These are phyloP conservation scores for Lemur catta DNA, from an alignment of 2,797 vertebrate genomes.

Conservation along the genomic window DNA sequence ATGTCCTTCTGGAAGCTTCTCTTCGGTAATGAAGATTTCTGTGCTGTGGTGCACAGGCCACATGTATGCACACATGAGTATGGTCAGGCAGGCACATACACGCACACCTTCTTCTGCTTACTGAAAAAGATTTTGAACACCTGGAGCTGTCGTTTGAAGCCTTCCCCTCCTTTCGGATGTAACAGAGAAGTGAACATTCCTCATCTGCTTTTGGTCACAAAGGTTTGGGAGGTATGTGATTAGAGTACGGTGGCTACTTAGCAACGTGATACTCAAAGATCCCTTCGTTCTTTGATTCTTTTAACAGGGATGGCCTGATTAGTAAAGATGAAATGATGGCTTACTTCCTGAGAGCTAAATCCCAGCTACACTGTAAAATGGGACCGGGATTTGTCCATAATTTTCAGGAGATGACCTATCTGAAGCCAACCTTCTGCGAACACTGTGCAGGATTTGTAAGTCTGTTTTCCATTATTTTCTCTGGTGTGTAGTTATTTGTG, in stretches of 20 bases:
- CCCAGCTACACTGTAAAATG: conserved; percentile 96
- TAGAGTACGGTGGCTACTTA: not conserved
- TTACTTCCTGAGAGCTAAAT: conserved; percentile 96
- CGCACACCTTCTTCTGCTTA: not conserved
- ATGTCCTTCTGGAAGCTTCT: not conserved
- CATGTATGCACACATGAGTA: not conserved
- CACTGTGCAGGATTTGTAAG: conserved; percentile 99
- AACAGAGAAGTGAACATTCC: not conserved
- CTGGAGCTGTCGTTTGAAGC: not conserved
- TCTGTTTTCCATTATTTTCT: conserved; percentile 69
- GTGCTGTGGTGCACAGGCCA: not conserved
- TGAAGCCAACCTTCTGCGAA: conserved; percentile 98
- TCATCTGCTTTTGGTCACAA: not conserved
- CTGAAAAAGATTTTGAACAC: not conserved
- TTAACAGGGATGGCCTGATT: conserved; percentile 93
- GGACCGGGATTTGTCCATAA: conserved; percentile 96
- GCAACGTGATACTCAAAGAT: not conserved
- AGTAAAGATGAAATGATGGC: conserved; percentile 99
- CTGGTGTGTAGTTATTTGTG: not conserved
- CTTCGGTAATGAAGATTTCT: not conserved
- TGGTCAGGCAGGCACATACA: not conserved
- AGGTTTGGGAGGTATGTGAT: not conserved
- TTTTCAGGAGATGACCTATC: conserved; percentile 98
- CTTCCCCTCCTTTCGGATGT: not conserved
- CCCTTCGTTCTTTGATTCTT: conserved; percentile 30